phyloP scores from a whole-genome alignment of 2,888 invertebrate genomes.

The Ischnus inquisitorius region DNA sequence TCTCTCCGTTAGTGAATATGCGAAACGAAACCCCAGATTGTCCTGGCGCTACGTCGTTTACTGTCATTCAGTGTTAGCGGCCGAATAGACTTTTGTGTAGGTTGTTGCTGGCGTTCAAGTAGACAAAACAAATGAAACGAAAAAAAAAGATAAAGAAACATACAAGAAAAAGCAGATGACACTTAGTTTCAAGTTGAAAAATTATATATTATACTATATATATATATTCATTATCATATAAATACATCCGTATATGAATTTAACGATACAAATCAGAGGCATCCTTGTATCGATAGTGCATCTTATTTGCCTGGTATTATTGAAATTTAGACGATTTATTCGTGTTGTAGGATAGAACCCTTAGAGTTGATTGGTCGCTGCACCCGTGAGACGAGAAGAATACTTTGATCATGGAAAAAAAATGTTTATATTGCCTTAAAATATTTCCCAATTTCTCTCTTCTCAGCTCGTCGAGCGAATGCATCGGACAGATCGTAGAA shows the following conservation, averaged over 20 bases:
- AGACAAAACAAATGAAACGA: conserved; percentile 53
- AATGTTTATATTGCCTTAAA: neutral
- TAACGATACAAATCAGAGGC: conserved; percentile 71
- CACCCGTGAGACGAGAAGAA: conserved; percentile 57
- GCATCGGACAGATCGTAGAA: conserved; percentile 60
- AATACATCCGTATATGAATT: conserved; percentile 37
- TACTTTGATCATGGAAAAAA: neutral
- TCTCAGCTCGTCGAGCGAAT: conserved; percentile 50
- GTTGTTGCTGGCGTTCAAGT: conserved; percentile 77
- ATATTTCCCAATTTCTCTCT: neutral
- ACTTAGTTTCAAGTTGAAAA: conserved; percentile 54
- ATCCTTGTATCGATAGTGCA: conserved; percentile 80
- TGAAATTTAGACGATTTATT: conserved; percentile 72
- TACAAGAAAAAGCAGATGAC: conserved; percentile 39
- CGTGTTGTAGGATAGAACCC: conserved; percentile 74
- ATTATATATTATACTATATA: conserved; percentile 41
- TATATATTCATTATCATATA: conserved; percentile 24
- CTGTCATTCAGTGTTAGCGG: conserved; percentile 83
- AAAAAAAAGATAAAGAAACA: conserved; percentile 19
- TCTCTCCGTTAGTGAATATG: conserved; percentile 21
- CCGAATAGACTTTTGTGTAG: conserved; percentile 81
- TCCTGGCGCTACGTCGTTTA: conserved; percentile 79
- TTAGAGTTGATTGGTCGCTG: conserved; percentile 65
- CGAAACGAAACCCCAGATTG: conserved; percentile 77
- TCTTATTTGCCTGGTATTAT: conserved; percentile 79